Evolutionary conservation across 2,113 vertebrate species (phyloP), one percentile per base, ranked within the genome.

Genomic region (Nicator chloris): DNA sequence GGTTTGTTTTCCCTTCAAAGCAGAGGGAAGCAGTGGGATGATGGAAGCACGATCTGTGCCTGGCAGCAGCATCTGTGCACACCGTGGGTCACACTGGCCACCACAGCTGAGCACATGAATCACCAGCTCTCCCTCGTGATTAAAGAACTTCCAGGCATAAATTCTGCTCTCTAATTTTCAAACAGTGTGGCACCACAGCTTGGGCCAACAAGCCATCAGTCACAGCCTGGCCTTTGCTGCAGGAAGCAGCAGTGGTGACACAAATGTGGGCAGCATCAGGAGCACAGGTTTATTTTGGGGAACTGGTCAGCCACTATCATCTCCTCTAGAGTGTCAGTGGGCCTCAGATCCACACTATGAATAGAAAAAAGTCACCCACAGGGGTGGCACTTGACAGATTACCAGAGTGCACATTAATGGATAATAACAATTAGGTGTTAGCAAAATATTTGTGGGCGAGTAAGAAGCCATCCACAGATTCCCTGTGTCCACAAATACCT

Each of bases 131-230:
- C 57, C 33, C 88, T 23, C n/a, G 31, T 27, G 7, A 94, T 57
- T 72, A 80, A 73, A 89, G 64, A 15, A 72, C 45, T 88, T 69
- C 66, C 90, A 92, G 78, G 37, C 79, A 91, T 84, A 78, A 93
- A 95, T 57, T 65, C 57, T 57, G 65, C 37, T 92, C 79, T 31
- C 88, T 97, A 49, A 92, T 95, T 97, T 95, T 83, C 83, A 59
- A 86, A 42, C 92, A 73, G 82, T 27, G 30, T 71, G 86, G 37
- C 35, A 27, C 44, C 45, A 47, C 69, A 53, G n/a, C 65, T 45
- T 49, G 53, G 65, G 77, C 86, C 83, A 95, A 39, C 66, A 76
- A 82, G 35, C 17, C 70, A 76, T 63, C 73, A 53, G 22, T 60
- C 77, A 79, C 92, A 92, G 92, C 12, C 5, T 23, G 60, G 76